Conservation (phyloP, 2,888 invertebrate species). For the Spicauda simplicius region DNA sequence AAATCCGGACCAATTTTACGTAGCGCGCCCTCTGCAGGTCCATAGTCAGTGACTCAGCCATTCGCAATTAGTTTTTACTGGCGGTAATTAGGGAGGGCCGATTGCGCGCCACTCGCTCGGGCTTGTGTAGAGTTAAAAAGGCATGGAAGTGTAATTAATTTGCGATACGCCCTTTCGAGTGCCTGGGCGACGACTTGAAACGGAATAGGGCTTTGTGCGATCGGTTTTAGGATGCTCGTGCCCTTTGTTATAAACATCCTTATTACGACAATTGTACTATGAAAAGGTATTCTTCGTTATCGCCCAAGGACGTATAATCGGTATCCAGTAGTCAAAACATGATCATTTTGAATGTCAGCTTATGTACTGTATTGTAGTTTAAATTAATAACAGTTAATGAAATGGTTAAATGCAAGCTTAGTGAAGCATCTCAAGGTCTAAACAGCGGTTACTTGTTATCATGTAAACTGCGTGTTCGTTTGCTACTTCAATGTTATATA, state of each 20-base stretch:
- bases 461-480: no score
- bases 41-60: constrained; percentile 43
- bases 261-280: not conserved
- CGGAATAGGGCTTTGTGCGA: constrained; percentile 30
- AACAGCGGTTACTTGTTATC: no score
- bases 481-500: no score
- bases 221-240: constrained; percentile 19
- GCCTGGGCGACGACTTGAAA: constrained; percentile 32
- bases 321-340: no score
- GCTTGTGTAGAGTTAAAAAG: constrained; percentile 46
- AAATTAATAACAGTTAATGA: no score
- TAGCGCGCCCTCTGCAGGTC: constrained; percentile 5
- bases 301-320: no score
- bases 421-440: no score
- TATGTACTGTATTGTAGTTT: no score
- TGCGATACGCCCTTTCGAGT: constrained; percentile 41
- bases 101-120: constrained; percentile 65
- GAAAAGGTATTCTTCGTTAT: not conserved
- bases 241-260: constrained; percentile 18
- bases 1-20: constrained; percentile 2
- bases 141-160: constrained; percentile 52
- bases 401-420: no score
- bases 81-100: constrained; percentile 74
- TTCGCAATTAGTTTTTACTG: constrained; percentile 79
- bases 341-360: no score